Evolutionary conservation across 1,140 invertebrate genomes (phyloP).

Genomic region (Chironomus striatipennis): DNA sequence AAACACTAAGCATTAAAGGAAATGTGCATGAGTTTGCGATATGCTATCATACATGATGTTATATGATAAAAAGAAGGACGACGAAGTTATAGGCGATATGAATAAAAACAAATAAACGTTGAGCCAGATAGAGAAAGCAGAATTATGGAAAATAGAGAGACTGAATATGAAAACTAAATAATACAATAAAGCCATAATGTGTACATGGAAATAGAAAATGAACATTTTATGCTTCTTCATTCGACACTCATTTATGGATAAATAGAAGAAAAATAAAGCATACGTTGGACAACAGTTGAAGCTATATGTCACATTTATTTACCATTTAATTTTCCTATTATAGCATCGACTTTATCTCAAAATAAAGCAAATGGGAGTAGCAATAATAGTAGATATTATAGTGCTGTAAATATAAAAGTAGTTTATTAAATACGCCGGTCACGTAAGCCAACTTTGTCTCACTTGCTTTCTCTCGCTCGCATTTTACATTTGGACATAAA

Average conservation of each 20-base stretch:
- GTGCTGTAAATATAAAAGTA: constrained; percentile 19
- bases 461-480: background rate
- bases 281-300: background rate
- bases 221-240: constrained; percentile 19
- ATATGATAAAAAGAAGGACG: too few relatives aligned
- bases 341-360: background rate
- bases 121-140: background rate
- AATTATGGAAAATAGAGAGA: background rate
- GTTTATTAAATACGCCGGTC: constrained; percentile 11
- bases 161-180: background rate
- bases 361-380: background rate
- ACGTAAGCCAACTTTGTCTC: constrained; percentile 6
- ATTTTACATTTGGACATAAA: background rate
- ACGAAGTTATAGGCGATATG: background rate
- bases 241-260: background rate
- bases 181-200: constrained; percentile 5
- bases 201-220: constrained; percentile 17
- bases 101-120: background rate
- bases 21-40: too few relatives aligned
- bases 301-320: constrained; percentile 22
- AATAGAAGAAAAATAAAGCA: too few relatives aligned
- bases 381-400: background rate
- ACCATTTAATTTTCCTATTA: constrained; percentile 22
- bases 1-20: too few relatives aligned
- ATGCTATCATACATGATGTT: too few relatives aligned